A percentile compares a stretch with the other conserved stretches of the same genome.
phyloP scores from a whole-genome alignment of 2,888 invertebrate species.

The Dichetophora obliterata region DNA sequence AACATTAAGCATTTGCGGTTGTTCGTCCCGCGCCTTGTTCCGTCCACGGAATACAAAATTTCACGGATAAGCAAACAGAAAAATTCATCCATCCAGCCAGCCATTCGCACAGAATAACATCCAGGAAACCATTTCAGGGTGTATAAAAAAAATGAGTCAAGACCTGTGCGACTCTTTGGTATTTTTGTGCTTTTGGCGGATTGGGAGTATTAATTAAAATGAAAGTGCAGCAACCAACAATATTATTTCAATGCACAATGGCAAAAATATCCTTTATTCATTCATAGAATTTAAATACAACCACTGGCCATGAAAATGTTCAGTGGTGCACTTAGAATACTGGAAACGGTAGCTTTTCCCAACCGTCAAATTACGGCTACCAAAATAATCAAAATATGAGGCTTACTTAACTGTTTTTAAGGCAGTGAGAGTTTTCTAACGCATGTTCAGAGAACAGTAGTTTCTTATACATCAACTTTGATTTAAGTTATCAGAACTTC shows the following conservation, averaged over 20 bases:
- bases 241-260: not conserved
- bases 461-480: too few species aligned
- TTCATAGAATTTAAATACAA: too few species aligned
- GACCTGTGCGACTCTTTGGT: not conserved
- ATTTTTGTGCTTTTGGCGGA: not conserved
- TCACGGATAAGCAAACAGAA: conserved; percentile 25
- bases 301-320: too few species aligned
- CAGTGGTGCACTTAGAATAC: too few species aligned
- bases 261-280: not conserved
- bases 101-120: not conserved
- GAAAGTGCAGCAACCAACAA: not conserved
- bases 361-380: too few species aligned
- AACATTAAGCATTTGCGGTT: conserved; percentile 30
- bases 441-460: too few species aligned
- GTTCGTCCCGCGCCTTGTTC: not conserved
- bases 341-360: too few species aligned
- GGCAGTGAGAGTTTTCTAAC: too few species aligned
- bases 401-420: too few species aligned
- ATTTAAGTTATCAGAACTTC: too few species aligned
- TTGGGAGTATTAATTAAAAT: not conserved
- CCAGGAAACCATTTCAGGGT: not conserved
- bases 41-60: conserved; percentile 11
- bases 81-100: not conserved
- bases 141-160: too few species aligned
- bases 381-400: too few species aligned